These are phyloP conservation scores for Platygyra sinensis DNA, from an alignment of 64 coral and sea anemone genomes.

Conservation along the genomic window DNA sequence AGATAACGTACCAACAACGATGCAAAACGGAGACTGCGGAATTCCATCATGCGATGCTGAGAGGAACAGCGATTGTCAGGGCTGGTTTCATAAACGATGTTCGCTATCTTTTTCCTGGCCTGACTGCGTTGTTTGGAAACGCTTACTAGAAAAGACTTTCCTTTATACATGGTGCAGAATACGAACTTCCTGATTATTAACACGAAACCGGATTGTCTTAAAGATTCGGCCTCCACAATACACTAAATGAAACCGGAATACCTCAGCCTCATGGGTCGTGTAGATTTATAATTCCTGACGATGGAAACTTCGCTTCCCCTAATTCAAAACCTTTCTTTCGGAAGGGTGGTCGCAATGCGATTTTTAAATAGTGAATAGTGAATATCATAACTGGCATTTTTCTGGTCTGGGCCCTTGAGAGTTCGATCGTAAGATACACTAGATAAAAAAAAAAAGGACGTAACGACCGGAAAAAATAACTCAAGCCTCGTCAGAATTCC, in stretches of 20 bases:
- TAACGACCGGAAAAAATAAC: neutral
- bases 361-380: neutral
- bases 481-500: too few relatives aligned
- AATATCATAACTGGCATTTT: constrained; percentile 2
- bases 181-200: neutral
- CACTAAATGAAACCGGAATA: neutral
- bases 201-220: constrained; percentile 5
- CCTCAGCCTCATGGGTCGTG: neutral
- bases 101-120: neutral
- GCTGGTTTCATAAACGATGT: too few relatives aligned
- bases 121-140: neutral
- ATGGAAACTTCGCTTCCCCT: neutral
- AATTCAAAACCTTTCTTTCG: neutral
- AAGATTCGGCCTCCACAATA: too few relatives aligned
- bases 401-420: constrained; percentile 14
- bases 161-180: neutral
- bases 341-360: neutral
- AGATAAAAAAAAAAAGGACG: neutral
- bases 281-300: neutral
- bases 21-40: neutral
- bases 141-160: neutral
- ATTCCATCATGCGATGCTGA: neutral
- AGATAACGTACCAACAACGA: neutral
- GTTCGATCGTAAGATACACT: neutral
- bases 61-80: neutral